Conservation (phyloP, 2,797 vertebrate genomes). For the Notolepis coatsorum region DNA sequence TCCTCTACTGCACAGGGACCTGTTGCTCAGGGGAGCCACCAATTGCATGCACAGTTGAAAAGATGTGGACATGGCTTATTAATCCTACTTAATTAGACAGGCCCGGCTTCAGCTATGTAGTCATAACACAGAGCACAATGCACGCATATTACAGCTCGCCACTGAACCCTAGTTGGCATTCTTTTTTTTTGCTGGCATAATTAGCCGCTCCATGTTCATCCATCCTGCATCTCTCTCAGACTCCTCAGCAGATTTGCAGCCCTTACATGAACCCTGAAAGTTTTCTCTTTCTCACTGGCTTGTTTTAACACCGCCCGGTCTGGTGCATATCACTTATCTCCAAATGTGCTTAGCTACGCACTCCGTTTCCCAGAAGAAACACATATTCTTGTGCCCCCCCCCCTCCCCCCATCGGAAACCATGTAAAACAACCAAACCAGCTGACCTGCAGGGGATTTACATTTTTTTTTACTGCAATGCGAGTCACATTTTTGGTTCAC, state of each 20-base stretch:
- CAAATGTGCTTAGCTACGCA: slow-evolving; percentile 30
- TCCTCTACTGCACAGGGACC: slow-evolving; percentile 20
- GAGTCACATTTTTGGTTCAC: slow-evolving; percentile 50
- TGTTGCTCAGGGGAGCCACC: slow-evolving; percentile 34
- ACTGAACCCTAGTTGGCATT: slow-evolving; percentile 53
- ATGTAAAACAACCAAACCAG: slow-evolving; percentile 42
- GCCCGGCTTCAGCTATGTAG: slow-evolving; percentile 37
- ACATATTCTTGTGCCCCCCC: slow-evolving; percentile 8
- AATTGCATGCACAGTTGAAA: slow-evolving; percentile 24
- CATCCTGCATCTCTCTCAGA: slow-evolving; percentile 35
- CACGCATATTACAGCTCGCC: slow-evolving; percentile 43
- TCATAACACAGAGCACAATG: slow-evolving; percentile 34
- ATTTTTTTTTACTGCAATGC: slow-evolving; percentile 48
- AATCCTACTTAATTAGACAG: slow-evolving; percentile 59
- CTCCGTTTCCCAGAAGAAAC: slow-evolving; percentile 46
- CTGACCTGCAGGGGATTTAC: slow-evolving; percentile 51
- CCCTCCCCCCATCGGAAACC: slow-evolving; percentile 15
- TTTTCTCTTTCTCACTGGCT: slow-evolving; percentile 6
- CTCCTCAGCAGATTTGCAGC: slow-evolving; percentile 25
- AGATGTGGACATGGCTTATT: slow-evolving; percentile 53
- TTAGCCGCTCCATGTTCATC: slow-evolving; percentile 51
- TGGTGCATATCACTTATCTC: slow-evolving; percentile 48
- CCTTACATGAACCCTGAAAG: slow-evolving; percentile 7
- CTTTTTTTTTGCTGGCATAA: slow-evolving; percentile 53
- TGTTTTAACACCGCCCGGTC: slow-evolving; percentile 43